Conservation (phyloP, 2,888 invertebrate genomes). For the Megaustenia siamemsis region DNA sequence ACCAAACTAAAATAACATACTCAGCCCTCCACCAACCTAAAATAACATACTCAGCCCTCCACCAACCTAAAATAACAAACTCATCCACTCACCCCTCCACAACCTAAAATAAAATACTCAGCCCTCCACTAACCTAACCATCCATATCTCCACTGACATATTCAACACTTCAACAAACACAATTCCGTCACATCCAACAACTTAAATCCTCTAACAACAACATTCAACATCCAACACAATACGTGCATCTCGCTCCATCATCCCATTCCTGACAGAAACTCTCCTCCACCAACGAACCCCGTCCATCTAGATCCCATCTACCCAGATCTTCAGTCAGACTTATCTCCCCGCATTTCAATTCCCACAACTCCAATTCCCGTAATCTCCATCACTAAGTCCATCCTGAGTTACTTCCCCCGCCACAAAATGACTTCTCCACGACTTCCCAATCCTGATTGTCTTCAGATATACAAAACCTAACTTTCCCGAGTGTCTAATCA, state of each 20-base stretch:
- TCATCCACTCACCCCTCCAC: not conserved
- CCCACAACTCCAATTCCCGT: not conserved
- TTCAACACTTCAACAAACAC: too few species aligned
- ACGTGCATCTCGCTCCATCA: not conserved
- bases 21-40: not conserved
- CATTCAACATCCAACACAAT: not conserved
- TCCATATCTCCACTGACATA: not conserved
- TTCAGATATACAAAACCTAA: too few species aligned
- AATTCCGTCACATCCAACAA: not conserved
- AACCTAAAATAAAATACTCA: too few species aligned
- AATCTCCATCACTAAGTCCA: not conserved
- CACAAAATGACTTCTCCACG: too few species aligned
- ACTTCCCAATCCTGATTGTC: not conserved
- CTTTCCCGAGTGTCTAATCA: too few species aligned
- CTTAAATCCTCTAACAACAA: not conserved
- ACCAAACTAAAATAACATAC: too few species aligned
- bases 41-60: not conserved
- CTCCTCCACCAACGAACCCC: not conserved
- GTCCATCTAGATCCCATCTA: not conserved
- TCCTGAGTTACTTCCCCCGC: not conserved
- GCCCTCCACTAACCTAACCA: not conserved
- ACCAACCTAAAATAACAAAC: not conserved
- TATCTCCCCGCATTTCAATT: not conserved
- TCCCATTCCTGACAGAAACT: not conserved
- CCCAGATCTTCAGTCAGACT: too few species aligned